These are phyloP conservation scores for Glyphotaelius pellucidus DNA, from an alignment of 2,888 invertebrate species.

Conservation along the genomic window DNA sequence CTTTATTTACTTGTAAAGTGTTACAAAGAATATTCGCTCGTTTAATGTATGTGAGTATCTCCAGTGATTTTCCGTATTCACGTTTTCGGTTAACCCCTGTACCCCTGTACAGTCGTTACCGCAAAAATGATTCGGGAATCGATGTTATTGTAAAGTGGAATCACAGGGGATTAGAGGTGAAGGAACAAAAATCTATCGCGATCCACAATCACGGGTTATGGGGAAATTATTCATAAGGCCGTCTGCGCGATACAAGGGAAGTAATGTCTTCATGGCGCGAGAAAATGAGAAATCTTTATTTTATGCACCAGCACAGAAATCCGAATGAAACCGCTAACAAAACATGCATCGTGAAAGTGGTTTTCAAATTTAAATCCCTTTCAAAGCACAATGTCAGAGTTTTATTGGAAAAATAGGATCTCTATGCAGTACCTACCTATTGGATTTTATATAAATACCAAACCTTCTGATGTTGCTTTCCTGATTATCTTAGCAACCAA, in stretches of 20 bases:
- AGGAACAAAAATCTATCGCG: conserved; percentile 62
- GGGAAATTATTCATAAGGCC: conserved; percentile 65
- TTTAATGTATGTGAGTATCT: neutral
- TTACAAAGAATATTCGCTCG: neutral
- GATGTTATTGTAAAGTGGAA: conserved; percentile 52
- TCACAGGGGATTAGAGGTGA: conserved; percentile 56
- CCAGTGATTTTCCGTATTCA: conserved; percentile 11
- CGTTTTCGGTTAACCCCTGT: neutral
- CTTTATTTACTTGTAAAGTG: neutral
- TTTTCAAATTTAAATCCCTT: conserved; percentile 33
- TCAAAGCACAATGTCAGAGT: neutral
- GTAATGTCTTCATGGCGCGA: conserved; percentile 56
- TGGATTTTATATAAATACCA: neutral
- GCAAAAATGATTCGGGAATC: conserved; percentile 38
- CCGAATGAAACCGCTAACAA: conserved; percentile 40
- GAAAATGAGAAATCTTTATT: conserved; percentile 62
- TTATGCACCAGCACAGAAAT: conserved; percentile 58
- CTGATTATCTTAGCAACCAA: too few species aligned
- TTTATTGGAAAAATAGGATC: neutral
- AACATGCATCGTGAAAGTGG: conserved; percentile 19
- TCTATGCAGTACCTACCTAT: neutral
- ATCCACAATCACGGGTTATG: conserved; percentile 65
- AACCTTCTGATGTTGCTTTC: neutral
- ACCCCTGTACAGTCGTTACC: neutral
- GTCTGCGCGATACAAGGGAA: conserved; percentile 58